Evolutionary conservation across 2,797 vertebrate genomes (phyloP), one percentile per base, ranked within the genome.

Genomic region (Staurois parvus): DNA sequence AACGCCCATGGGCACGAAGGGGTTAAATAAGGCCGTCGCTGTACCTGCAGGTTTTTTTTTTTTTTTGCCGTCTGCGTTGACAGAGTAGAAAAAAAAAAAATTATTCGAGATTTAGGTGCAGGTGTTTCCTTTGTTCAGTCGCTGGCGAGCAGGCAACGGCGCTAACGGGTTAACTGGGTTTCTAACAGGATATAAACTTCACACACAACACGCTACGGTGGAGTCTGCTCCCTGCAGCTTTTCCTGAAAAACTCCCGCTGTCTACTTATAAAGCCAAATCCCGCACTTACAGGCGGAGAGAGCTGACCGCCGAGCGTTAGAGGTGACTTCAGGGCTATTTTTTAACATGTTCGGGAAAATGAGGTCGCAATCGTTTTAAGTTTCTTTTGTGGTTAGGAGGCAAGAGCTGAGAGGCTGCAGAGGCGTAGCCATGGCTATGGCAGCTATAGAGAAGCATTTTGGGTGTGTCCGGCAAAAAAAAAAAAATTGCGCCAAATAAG

Each of bases 81-180:
- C 48, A 56, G 48, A 17, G 4, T 3, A 15, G 5, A 37, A 37
- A 37, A 37, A 37, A 37, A 37, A 37, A 56, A 56, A 56, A 56
- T 21, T 21, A 1, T 17, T 15, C 17, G 2, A 59, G 21, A 59
- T 59, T 59, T 48, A 72, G n/a, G 29, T 59, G 56, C 32, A 72
- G 67, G 24, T 76, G 11, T 30, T 52, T 67, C 59, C 72, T 66
- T 74, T 78, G 67, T 78, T 45, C 13, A 30, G n/a, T 45, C 4
- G 2, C 67, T 5, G 48, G 56, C 72, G 9, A 56, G 67, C 30
- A n/a, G 17, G 37, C 12, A 24, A 34, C 19, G 68, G 19, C 45
- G 76, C 12, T 30, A 73, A 34, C 4, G 52, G 83, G 83, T 84
- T 73, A 79, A 79, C 56, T 32, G 77, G 84, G 69, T 68, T 24